phyloP scores from a whole-genome alignment of 2,797 vertebrate genomes.

The Pelochelys cantorii region DNA sequence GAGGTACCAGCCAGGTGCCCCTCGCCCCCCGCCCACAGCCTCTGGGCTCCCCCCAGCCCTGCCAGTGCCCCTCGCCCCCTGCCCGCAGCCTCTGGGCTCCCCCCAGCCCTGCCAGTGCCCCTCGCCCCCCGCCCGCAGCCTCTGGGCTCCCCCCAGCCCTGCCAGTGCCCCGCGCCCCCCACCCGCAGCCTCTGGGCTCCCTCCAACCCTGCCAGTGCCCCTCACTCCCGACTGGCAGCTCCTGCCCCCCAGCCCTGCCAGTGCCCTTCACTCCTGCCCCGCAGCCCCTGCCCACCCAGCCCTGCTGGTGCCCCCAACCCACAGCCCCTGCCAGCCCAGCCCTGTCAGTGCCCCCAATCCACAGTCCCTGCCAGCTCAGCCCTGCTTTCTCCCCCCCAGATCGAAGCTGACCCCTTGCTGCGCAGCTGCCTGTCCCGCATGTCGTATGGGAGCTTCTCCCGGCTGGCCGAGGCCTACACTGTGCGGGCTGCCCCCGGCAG shows the following conservation, averaged over 20 bases:
- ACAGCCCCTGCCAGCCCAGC: no score
- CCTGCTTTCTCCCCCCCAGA: conserved; percentile 73
- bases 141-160: not conserved
- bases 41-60: not conserved
- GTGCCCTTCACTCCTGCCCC: no score
- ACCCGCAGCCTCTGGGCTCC: no score
- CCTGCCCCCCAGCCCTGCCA: no score
- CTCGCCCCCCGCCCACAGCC: not conserved
- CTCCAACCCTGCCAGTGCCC: no score
- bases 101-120: not conserved
- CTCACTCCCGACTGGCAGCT: not conserved
- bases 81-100: not conserved
- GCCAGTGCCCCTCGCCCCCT: not conserved
- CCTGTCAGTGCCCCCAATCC: not conserved
- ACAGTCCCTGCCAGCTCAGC: not conserved
- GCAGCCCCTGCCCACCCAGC: no score
- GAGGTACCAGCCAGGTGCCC: conserved; percentile 60
- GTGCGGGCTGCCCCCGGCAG: conserved; percentile 50
- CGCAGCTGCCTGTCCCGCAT: conserved; percentile 80
- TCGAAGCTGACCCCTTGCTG: conserved; percentile 83
- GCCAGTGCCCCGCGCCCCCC: no score
- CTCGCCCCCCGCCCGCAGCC: no score
- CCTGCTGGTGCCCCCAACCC: no score
- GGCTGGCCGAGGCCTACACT: conserved; percentile 84
- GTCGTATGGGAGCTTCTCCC: conserved; percentile 86